Evolutionary conservation across 2,888 invertebrate genomes (phyloP), one percentile per base, ranked within the genome.

Genomic region (Cryptus armator): DNA sequence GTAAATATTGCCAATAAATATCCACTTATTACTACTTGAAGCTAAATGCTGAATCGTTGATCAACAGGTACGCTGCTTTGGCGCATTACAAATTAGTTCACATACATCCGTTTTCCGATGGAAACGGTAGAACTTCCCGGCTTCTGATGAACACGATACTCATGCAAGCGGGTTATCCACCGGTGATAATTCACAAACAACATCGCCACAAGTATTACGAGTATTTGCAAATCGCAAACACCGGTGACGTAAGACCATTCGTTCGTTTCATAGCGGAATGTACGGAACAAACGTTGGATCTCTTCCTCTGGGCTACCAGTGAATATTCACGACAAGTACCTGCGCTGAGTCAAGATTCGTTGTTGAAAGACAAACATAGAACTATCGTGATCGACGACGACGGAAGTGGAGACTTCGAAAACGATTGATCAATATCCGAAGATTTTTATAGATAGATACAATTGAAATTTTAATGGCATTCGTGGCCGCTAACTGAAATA

Each of bases 1-100:
- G 24, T 24, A 24, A 24, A 24, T 24, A 24, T 24, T 24, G 24
- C 24, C 24, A 24, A 24, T 3, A 2, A 24, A 24, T 24, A 24
- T 24, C 24, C 24, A 24, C 24, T 24, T 24, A 3, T 64, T 16
- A 6, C 43, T 59, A 10, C 12, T 37, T 62, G 14, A 4, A 16
- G 5, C 12, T 12, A 24, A 62, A 32, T 72, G 3, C 9, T 16
- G 46, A 72, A 48, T 24, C 4, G 16, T 59, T 79, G 14, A 12
- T 48, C 19, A 56, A n/a, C 89, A 98, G 98, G 93, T 97, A 97
- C 92, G 99, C 99, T 72, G 99, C 99, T 0, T 94, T 99, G 76
- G 99, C 99, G 0, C 99, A 99, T 94, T 99, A 99, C 94, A 99
- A 99, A 94, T 94, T 99, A 64, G 99, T 99, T 0, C 97, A 98